Conservation (phyloP, 2,888 invertebrate genomes). For the Neoascia interrupta region DNA sequence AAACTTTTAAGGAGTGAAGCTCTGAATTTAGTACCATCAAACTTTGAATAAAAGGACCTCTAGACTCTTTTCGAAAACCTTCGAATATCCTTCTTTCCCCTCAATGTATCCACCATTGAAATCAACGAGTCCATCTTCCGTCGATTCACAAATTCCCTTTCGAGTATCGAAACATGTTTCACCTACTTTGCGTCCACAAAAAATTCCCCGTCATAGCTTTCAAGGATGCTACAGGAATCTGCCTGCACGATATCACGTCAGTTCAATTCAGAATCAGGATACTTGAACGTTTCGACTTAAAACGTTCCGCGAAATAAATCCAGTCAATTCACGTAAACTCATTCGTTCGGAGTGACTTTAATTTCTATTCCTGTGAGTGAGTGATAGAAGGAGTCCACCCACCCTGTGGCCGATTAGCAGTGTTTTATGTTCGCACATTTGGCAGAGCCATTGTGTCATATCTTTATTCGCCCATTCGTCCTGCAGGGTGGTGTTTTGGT, state of each 20-base stretch:
- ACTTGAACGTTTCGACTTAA: conserved; percentile 44
- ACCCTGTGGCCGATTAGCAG: too few species aligned
- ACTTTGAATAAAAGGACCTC: too few species aligned
- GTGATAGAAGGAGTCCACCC: too few species aligned
- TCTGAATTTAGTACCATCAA: too few species aligned
- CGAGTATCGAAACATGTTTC: conserved; percentile 44
- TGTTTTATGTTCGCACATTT: conserved; percentile 9
- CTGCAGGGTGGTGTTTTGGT: conserved; percentile 22
- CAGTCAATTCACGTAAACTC: conserved; percentile 6
- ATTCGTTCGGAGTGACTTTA: conserved; percentile 1
- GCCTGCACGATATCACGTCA: conserved; percentile 50
- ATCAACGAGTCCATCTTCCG: too few species aligned
- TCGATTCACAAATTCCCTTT: too few species aligned
- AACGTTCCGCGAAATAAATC: conserved; percentile 6
- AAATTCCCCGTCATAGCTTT: background rate
- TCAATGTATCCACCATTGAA: too few species aligned
- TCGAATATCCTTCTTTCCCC: conserved; percentile 9
- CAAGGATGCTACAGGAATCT: conserved; percentile 49
- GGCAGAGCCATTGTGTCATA: conserved; percentile 23
- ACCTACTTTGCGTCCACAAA: background rate
- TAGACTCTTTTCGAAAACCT: background rate
- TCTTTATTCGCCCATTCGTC: conserved; percentile 17
- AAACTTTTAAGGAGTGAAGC: too few species aligned
- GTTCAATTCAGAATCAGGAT: conserved; percentile 51
- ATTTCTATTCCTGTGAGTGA: conserved; percentile 9